phyloP scores from a whole-genome alignment of 2,888 invertebrate species.

The Prosapia bicincta region DNA sequence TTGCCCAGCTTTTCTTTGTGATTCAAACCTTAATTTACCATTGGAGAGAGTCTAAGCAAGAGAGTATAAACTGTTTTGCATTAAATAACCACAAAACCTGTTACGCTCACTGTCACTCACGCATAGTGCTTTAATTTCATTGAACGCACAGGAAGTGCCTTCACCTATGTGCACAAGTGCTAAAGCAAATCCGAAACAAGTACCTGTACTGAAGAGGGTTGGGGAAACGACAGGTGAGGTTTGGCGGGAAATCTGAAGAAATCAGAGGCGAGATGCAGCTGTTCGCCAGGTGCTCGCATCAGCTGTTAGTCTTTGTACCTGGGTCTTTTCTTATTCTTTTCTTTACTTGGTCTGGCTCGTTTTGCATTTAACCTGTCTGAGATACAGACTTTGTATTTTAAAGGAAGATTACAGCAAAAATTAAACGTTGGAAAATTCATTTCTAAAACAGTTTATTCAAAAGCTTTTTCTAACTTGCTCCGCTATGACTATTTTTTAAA shows the following conservation, averaged over 20 bases:
- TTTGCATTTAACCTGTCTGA: not conserved
- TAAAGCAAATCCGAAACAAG: not conserved
- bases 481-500: too few relatives aligned
- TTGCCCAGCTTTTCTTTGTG: too few relatives aligned
- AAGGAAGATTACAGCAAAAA: too few relatives aligned
- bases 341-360: not conserved
- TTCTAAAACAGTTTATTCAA: too few relatives aligned
- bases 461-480: too few relatives aligned
- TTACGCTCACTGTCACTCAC: not conserved
- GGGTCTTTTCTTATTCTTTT: not conserved
- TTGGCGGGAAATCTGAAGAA: conserved; percentile 2
- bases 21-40: too few relatives aligned
- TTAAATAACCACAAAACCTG: too few relatives aligned
- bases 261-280: not conserved
- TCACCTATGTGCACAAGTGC: not conserved
- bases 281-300: not conserved
- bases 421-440: too few relatives aligned
- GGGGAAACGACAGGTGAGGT: not conserved
- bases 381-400: too few relatives aligned
- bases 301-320: not conserved
- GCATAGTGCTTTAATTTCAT: not conserved
- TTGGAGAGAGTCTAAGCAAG: too few relatives aligned
- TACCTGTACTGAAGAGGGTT: not conserved
- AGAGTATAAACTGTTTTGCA: too few relatives aligned
- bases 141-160: not conserved